Percentiles rank a stretch among this genome's conserved stretches.
phyloP scores from a whole-genome alignment of 2,888 invertebrate species.

The Drosophila mettleri region DNA sequence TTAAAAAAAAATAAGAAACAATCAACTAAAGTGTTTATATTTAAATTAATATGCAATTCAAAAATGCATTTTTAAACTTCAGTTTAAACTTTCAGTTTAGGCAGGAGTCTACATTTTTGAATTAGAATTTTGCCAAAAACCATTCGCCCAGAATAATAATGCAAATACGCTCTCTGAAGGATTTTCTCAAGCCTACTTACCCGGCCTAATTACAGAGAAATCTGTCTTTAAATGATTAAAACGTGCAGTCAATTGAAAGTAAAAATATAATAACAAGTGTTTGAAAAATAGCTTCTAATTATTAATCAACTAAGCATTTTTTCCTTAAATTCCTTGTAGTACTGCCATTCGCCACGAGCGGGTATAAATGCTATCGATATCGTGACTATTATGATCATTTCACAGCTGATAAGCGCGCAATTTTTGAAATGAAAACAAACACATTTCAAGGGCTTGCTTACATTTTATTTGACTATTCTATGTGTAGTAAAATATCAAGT shows the following conservation, averaged over 20 bases:
- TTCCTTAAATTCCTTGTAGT: not conserved
- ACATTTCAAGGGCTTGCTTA: not conserved
- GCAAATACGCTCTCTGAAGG: constrained; percentile 40
- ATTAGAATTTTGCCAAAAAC: constrained; percentile 11
- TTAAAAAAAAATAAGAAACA: not conserved
- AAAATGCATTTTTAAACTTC: too few relatives aligned
- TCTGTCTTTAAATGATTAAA: not conserved
- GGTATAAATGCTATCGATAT: not conserved
- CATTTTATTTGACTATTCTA: not conserved
- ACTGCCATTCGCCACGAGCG: not conserved
- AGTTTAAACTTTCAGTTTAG: not conserved
- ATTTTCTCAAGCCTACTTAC: not conserved
- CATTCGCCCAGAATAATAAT: constrained; percentile 11
- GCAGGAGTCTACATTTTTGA: not conserved
- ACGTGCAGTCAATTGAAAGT: not conserved
- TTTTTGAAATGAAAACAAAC: not conserved
- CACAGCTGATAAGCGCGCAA: not conserved
- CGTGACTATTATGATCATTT: not conserved
- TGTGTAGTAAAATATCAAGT: too few relatives aligned
- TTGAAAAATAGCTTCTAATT: not conserved
- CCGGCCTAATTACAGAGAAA: too few relatives aligned
- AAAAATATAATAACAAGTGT: not conserved
- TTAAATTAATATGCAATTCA: not conserved
- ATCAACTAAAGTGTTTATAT: too few relatives aligned
- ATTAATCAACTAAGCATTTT: not conserved